A percentile compares a stretch with the other conserved stretches of the same genome.
Conservation (phyloP, 1,140 invertebrate genomes). For the Neodiprion lecontei region DNA sequence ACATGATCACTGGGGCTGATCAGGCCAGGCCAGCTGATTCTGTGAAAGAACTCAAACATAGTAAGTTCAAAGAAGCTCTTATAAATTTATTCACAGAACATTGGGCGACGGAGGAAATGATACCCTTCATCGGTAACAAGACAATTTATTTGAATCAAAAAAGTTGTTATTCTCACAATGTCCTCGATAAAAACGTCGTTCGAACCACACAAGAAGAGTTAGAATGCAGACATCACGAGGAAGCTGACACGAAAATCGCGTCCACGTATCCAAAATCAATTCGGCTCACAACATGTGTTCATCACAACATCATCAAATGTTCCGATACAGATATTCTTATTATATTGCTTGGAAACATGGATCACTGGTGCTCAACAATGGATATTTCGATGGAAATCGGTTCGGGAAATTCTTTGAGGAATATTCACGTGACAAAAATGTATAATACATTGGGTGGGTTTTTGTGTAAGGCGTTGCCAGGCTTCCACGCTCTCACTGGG, state of each 20-base stretch:
- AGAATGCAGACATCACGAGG: slow-evolving; percentile 37
- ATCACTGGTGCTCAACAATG: slow-evolving; percentile 15
- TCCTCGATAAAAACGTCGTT: slow-evolving; percentile 24
- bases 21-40: slow-evolving; percentile 37
- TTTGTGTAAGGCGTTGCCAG: slow-evolving; percentile 31
- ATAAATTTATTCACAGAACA: slow-evolving; percentile 43
- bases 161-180: slow-evolving; percentile 27
- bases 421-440: slow-evolving; percentile 29
- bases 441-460: slow-evolving; percentile 25
- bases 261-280: slow-evolving; percentile 40
- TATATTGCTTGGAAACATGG: slow-evolving; percentile 39
- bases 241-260: slow-evolving; percentile 43
- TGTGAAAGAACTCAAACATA: slow-evolving; percentile 40
- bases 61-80: slow-evolving; percentile 44
- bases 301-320: slow-evolving; percentile 30
- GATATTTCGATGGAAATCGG: background rate
- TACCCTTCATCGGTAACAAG: slow-evolving; percentile 33
- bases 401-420: background rate
- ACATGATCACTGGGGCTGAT: slow-evolving; percentile 23
- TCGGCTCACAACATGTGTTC: slow-evolving; percentile 13
- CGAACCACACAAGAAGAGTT: slow-evolving; percentile 22
- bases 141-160: slow-evolving; percentile 25
- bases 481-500: slow-evolving; percentile 33
- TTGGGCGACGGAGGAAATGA: slow-evolving; percentile 34
- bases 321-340: slow-evolving; percentile 37